phyloP scores from a whole-genome alignment of 2,797 vertebrate genomes.

The Danio tinwini region DNA sequence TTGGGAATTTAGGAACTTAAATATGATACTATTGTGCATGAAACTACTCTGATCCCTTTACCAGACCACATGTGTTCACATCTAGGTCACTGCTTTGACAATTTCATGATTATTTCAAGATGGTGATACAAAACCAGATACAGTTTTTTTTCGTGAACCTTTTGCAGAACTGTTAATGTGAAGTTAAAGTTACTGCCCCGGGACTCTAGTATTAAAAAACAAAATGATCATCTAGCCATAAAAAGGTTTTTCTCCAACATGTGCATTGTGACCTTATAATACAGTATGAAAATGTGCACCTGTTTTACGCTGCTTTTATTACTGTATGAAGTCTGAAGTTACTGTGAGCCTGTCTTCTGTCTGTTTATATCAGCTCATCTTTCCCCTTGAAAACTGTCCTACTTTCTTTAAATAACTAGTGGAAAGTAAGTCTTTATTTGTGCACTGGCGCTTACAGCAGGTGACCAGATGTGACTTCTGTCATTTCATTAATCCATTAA shows the following conservation, averaged over 20 bases:
- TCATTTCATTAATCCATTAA: slow-evolving; percentile 59
- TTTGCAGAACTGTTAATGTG: not conserved
- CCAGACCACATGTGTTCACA: not conserved
- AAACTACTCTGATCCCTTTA: not conserved
- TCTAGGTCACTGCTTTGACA: not conserved
- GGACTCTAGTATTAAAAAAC: slow-evolving; percentile 40
- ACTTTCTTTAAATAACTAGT: slow-evolving; percentile 71
- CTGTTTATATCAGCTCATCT: slow-evolving; percentile 33
- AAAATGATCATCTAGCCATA: slow-evolving; percentile 49
- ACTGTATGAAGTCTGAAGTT: not conserved
- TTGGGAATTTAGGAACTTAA: not conserved
- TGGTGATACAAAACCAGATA: not conserved
- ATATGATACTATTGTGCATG: not conserved
- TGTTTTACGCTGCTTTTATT: slow-evolving; percentile 25
- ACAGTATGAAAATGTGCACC: not conserved
- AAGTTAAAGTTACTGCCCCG: not conserved
- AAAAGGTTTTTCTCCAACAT: slow-evolving; percentile 36
- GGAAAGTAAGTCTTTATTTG: slow-evolving; percentile 38
- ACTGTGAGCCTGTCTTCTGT: slow-evolving; percentile 36
- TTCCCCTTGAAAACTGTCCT: slow-evolving; percentile 63
- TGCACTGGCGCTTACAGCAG: slow-evolving; percentile 63
- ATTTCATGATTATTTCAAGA: not conserved
- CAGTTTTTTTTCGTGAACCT: not conserved
- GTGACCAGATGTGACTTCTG: slow-evolving; percentile 70
- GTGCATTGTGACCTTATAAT: slow-evolving; percentile 6